Conservation (phyloP, 1,140 invertebrate genomes). For the Calycopis cecrops region DNA sequence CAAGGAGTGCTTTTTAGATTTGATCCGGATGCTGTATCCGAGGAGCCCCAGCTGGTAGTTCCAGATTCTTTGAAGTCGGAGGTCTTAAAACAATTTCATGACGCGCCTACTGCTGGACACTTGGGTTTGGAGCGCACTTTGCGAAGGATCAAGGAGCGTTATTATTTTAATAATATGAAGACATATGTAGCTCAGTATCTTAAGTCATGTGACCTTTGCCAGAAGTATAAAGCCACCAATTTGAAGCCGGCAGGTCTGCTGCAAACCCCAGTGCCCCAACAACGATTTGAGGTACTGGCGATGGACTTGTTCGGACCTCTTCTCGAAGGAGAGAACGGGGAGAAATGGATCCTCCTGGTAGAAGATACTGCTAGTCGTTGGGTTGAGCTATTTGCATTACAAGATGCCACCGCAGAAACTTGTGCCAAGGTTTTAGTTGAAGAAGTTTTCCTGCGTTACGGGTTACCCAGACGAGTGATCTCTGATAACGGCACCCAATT, state of each 20-base stretch:
- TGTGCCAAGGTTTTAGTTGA: not conserved
- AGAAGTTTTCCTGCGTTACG: slow-evolving; percentile 31
- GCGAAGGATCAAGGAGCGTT: slow-evolving; percentile 15
- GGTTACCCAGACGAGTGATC: slow-evolving; percentile 16
- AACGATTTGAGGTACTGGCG: slow-evolving; percentile 33
- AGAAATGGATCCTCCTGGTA: slow-evolving; percentile 29
- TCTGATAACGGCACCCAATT: slow-evolving; percentile 37
- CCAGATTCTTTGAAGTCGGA: slow-evolving; percentile 2
- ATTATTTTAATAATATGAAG: slow-evolving; percentile 15
- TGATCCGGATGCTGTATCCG: not conserved
- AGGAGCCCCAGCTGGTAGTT: slow-evolving; percentile 11
- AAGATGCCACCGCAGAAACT: slow-evolving; percentile 30
- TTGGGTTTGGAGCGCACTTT: slow-evolving; percentile 19
- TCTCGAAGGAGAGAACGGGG: slow-evolving; percentile 14
- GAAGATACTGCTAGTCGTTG: slow-evolving; percentile 30
- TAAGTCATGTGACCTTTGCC: slow-evolving; percentile 29
- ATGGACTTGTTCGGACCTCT: slow-evolving; percentile 32
- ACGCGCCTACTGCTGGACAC: slow-evolving; percentile 21
- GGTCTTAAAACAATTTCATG: slow-evolving; percentile 18
- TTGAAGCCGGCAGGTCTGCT: slow-evolving; percentile 35
- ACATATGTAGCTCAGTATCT: slow-evolving; percentile 26
- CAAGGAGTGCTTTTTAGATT: not conserved
- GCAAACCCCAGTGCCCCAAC: slow-evolving; percentile 22
- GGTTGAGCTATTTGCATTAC: slow-evolving; percentile 29
- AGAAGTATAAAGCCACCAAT: slow-evolving; percentile 32